These are phyloP conservation scores for Propithecus perrieri DNA, from an alignment of 2,797 vertebrate genomes.

Conservation along the genomic window DNA sequence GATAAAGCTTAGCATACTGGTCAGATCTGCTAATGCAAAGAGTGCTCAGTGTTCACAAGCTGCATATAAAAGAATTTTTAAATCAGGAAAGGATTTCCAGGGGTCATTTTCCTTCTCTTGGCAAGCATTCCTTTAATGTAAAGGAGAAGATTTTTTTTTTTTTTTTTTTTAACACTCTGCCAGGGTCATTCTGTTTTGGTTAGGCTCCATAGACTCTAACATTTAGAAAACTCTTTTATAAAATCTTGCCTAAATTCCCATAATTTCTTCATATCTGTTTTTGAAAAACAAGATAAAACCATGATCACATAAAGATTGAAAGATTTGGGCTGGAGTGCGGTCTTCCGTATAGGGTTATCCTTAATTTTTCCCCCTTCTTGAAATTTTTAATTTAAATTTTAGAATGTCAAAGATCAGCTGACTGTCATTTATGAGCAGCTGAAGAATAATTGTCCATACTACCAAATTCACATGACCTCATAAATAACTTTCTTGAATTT, in stretches of 20 bases:
- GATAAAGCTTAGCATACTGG: neutral
- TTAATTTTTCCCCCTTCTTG: neutral
- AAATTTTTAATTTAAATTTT: conserved; percentile 20
- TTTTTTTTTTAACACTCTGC: neutral
- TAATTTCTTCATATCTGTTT: neutral
- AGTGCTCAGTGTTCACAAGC: neutral
- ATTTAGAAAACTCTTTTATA: neutral
- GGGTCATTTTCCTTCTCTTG: neutral
- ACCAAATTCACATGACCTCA: neutral
- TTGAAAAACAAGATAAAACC: neutral
- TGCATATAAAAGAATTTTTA: neutral
- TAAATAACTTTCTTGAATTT: neutral
- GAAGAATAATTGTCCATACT: neutral
- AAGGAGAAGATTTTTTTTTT: neutral
- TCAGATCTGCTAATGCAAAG: neutral
- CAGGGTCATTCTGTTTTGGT: neutral
- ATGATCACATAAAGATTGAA: neutral
- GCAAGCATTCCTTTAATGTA: neutral
- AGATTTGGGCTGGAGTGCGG: neutral
- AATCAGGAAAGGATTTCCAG: neutral
- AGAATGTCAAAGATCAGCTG: neutral
- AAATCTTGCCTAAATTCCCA: neutral
- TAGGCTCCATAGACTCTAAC: neutral
- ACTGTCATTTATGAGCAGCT: neutral
- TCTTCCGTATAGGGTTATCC: neutral